These are phyloP conservation scores for Girardinichthys multiradiatus DNA, from an alignment of 2,113 vertebrate species.

Conservation along the genomic window DNA sequence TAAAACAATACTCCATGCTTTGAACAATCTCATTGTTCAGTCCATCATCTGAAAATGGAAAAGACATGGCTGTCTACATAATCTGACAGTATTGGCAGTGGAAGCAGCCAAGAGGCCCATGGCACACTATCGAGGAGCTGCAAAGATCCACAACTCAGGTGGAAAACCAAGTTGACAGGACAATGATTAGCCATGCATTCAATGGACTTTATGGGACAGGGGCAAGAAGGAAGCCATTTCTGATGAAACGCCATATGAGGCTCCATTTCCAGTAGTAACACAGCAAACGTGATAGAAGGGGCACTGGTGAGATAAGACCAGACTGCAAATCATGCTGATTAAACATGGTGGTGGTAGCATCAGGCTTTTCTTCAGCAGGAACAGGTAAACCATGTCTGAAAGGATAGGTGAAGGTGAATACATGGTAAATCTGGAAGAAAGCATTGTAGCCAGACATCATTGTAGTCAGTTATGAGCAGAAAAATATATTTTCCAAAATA, in stretches of 20 bases:
- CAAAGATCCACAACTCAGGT: background rate
- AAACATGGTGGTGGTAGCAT: background rate
- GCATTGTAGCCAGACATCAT: background rate
- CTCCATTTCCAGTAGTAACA: too few species aligned
- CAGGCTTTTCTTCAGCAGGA: background rate
- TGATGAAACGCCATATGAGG: background rate
- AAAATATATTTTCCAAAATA: background rate
- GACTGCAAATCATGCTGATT: background rate
- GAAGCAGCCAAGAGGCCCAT: too few species aligned
- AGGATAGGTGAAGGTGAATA: background rate
- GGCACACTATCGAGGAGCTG: background rate
- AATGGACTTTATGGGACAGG: background rate
- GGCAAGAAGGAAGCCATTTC: background rate
- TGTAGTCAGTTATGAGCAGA: background rate
- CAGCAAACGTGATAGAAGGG: too few species aligned
- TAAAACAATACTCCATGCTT: background rate
- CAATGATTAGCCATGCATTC: background rate
- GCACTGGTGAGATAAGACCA: background rate
- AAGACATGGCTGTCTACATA: background rate
- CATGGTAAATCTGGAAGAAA: background rate
- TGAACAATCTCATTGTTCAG: background rate
- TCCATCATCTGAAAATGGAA: background rate
- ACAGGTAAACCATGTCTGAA: background rate
- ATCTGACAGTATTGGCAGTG: background rate
- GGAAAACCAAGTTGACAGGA: background rate